Conservation (phyloP, 2,797 vertebrate genomes). For the Helicolenus hilgendorfi region DNA sequence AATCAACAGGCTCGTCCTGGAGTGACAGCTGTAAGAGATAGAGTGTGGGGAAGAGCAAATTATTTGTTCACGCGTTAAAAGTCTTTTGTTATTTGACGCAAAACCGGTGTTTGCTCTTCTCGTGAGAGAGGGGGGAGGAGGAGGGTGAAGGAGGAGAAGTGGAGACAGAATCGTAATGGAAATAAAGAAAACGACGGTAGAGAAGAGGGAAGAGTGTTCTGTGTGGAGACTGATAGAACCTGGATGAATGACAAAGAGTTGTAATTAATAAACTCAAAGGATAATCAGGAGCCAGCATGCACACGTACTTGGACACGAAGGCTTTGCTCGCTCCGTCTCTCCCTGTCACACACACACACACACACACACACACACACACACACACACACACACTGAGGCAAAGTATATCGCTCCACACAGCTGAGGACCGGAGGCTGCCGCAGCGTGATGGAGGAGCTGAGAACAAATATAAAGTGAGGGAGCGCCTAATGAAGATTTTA, state of each 20-base stretch:
- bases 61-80: slow-evolving; percentile 41
- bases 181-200: slow-evolving; percentile 45
- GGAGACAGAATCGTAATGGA: slow-evolving; percentile 21
- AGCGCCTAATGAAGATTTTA: slow-evolving; percentile 76
- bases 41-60: slow-evolving; percentile 27
- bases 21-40: slow-evolving; percentile 39
- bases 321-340: slow-evolving; percentile 13
- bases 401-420: slow-evolving; percentile 55
- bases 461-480: slow-evolving; percentile 65
- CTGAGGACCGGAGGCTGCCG: slow-evolving; percentile 43
- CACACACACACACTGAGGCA: not conserved
- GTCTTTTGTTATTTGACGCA: slow-evolving; percentile 40
- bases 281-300: slow-evolving; percentile 59
- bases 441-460: slow-evolving; percentile 56
- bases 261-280: slow-evolving; percentile 73
- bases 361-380: slow-evolving; percentile 6
- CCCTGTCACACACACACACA: not conserved
- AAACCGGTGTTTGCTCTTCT: slow-evolving; percentile 45
- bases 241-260: slow-evolving; percentile 72
- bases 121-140: not conserved
- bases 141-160: not conserved
- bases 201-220: slow-evolving; percentile 13
- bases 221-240: slow-evolving; percentile 49
- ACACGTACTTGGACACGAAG: slow-evolving; percentile 35
- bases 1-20: slow-evolving; percentile 29